Evolutionary conservation across 2,888 invertebrate species (phyloP).

Genomic region (Eudasyphora cyanicolor): DNA sequence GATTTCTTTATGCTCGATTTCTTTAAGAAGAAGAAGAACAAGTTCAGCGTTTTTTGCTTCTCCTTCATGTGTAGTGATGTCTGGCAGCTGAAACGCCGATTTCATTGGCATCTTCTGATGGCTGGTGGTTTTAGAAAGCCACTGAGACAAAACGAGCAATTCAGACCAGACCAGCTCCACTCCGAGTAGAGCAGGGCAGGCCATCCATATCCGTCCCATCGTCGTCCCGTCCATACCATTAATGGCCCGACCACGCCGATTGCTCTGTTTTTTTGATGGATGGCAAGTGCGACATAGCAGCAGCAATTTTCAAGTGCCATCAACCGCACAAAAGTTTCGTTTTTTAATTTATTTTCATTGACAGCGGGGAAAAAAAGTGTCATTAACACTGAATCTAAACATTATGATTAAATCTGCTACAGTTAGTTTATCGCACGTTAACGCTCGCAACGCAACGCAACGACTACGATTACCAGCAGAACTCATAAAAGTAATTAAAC

Average conservation of each 20-base stretch:
- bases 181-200: no score
- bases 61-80: neutral
- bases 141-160: neutral
- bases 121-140: slow-evolving; percentile 49
- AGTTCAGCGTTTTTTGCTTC: neutral
- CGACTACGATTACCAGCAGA: neutral
- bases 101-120: neutral
- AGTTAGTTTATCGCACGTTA: slow-evolving; percentile 43
- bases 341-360: slow-evolving; percentile 10
- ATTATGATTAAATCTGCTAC: slow-evolving; percentile 42
- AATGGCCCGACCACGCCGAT: neutral
- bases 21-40: neutral
- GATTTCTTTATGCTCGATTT: slow-evolving; percentile 10
- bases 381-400: slow-evolving; percentile 50
- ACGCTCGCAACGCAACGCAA: neutral
- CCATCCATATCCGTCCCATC: neutral
- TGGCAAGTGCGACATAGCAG: neutral
- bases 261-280: neutral
- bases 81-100: neutral
- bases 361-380: slow-evolving; percentile 31
- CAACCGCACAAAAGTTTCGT: slow-evolving; percentile 8
- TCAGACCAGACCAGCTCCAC: neutral
- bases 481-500: slow-evolving; percentile 38
- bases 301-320: neutral
- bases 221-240: neutral